Conservation (phyloP, 2,888 invertebrate species). For the Acanthosepion esculentum region DNA sequence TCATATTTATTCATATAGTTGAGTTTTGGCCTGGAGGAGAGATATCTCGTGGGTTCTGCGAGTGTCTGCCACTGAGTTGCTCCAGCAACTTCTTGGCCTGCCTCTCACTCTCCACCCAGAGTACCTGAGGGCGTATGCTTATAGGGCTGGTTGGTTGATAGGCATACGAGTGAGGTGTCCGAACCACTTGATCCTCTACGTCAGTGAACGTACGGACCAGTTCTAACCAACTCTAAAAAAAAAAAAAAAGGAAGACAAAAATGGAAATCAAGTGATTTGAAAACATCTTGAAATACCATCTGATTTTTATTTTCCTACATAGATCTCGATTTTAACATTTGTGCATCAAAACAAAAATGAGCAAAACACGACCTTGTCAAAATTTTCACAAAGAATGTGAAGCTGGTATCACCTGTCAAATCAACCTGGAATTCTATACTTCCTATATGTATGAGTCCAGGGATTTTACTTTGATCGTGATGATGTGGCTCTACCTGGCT, state of each 20-base stretch:
- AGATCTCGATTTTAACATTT: background rate
- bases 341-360: background rate
- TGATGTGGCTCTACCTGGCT: constrained; percentile 82
- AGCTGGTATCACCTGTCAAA: constrained; percentile 74
- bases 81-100: too few species aligned
- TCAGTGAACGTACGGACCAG: constrained; percentile 74
- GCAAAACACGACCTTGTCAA: constrained; percentile 69
- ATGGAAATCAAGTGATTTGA: background rate
- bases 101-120: too few species aligned
- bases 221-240: constrained; percentile 23
- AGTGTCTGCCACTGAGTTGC: too few species aligned
- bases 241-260: background rate
- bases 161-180: too few species aligned
- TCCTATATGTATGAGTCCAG: constrained; percentile 74
- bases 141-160: too few species aligned
- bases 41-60: too few species aligned
- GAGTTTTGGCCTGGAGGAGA: too few species aligned
- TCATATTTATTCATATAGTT: too few species aligned
- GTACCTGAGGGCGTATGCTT: too few species aligned
- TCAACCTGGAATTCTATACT: constrained; percentile 75
- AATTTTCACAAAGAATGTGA: constrained; percentile 74
- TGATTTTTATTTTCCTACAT: background rate
- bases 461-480: constrained; percentile 86
- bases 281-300: background rate
- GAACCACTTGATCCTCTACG: constrained; percentile 57